Percentiles rank a stretch among this genome's conserved stretches.
Evolutionary conservation across 2,797 vertebrate genomes (phyloP).

Genomic region (Pelochelys cantorii): DNA sequence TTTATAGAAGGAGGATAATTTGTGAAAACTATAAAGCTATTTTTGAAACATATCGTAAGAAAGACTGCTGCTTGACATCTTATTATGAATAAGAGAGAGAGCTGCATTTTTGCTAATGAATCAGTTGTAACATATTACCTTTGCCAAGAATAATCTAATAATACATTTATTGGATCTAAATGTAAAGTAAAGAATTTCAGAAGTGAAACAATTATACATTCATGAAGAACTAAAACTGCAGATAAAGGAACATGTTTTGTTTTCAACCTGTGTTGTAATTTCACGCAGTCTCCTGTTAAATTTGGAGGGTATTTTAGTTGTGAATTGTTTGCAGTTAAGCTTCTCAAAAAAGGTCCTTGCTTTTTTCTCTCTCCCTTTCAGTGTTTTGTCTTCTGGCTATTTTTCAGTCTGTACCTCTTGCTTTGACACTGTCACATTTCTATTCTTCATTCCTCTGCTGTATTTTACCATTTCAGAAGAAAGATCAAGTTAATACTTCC

Average conservation of each 20-base stretch:
- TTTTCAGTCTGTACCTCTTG: conserved; percentile 60
- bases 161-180: conserved; percentile 1
- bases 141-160: not conserved
- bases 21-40: conserved; percentile 26
- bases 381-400: conserved; percentile 60
- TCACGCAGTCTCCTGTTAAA: not conserved
- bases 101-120: not conserved
- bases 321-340: not conserved
- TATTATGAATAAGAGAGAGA: not conserved
- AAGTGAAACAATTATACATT: not conserved
- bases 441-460: conserved; percentile 76
- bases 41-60: conserved; percentile 4
- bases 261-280: conserved; percentile 15
- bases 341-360: not conserved
- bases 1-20: not conserved
- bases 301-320: conserved; percentile 20
- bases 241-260: not conserved
- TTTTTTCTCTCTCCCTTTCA: conserved; percentile 12
- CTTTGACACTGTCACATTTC: conserved; percentile 73
- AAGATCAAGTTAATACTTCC: conserved; percentile 70
- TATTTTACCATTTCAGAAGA: conserved; percentile 80
- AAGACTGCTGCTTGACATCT: not conserved
- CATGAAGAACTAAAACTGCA: not conserved
- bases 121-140: not conserved
- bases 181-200: not conserved